phyloP scores from a whole-genome alignment of 2,113 vertebrate species.

The Gopherus evgoodei region DNA sequence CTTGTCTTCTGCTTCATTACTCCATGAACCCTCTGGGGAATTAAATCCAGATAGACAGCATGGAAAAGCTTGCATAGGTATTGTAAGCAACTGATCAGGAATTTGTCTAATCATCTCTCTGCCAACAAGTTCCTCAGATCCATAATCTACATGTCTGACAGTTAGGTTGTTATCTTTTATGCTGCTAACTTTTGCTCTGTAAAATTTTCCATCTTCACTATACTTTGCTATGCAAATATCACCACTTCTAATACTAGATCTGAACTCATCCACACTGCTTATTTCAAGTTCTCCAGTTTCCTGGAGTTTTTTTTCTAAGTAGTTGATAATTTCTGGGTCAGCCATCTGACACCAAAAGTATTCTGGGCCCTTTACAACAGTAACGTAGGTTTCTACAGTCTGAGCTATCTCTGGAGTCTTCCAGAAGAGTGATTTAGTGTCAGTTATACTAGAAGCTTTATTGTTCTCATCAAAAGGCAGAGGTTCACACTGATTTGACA shows the following conservation, averaged over 20 bases:
- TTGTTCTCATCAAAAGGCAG: background rate
- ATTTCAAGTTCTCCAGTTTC: slow-evolving; percentile 61
- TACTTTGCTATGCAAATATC: slow-evolving; percentile 84
- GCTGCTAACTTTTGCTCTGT: slow-evolving; percentile 83
- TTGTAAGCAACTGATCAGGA: slow-evolving; percentile 73
- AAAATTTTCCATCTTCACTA: slow-evolving; percentile 84
- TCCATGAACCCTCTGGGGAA: slow-evolving; percentile 80
- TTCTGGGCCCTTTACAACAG: slow-evolving; percentile 78
- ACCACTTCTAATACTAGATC: slow-evolving; percentile 69
- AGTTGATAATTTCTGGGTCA: slow-evolving; percentile 75
- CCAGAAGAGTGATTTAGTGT: slow-evolving; percentile 69
- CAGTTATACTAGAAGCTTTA: background rate
- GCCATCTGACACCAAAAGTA: slow-evolving; percentile 90
- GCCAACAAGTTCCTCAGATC: slow-evolving; percentile 80
- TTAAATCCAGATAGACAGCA: slow-evolving; percentile 89
- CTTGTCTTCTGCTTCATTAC: slow-evolving; percentile 77
- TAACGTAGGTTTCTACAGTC: slow-evolving; percentile 79
- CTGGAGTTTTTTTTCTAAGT: slow-evolving; percentile 78
- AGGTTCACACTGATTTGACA: background rate
- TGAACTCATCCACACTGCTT: background rate
- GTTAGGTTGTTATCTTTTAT: slow-evolving; percentile 64
- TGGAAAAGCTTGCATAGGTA: slow-evolving; percentile 87
- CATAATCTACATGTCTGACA: slow-evolving; percentile 90
- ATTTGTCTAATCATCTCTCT: slow-evolving; percentile 78
- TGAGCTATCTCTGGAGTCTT: slow-evolving; percentile 77